Evolutionary conservation across 2,888 invertebrate species (phyloP).

Genomic region (Eurytoma adleriae): DNA sequence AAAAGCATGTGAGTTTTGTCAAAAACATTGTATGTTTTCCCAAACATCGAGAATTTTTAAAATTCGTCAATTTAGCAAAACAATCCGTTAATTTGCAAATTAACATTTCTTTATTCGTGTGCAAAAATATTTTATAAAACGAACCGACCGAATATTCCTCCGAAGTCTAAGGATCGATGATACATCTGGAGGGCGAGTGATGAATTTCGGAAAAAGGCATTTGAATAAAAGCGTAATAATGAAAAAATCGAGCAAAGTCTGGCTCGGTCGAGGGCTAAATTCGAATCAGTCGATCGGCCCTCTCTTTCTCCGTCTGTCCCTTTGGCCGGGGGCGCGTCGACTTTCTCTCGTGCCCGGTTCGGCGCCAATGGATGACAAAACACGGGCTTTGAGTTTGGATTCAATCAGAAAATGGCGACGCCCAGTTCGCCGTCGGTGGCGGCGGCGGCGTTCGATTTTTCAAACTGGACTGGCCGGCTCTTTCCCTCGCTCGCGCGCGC

Average conservation of each 20-base stretch:
- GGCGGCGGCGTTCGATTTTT: slow-evolving; percentile 61
- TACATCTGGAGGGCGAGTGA: too few species aligned
- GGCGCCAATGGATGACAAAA: slow-evolving; percentile 74
- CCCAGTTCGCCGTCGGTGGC: slow-evolving; percentile 58
- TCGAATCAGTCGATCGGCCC: slow-evolving; percentile 38
- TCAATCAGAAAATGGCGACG: slow-evolving; percentile 74
- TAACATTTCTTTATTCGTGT: too few species aligned
- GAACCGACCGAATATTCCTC: too few species aligned
- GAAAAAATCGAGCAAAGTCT: slow-evolving; percentile 22
- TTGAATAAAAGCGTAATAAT: too few species aligned
- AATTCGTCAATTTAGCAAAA: too few species aligned
- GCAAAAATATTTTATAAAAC: too few species aligned
- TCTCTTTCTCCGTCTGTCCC: slow-evolving; percentile 13
- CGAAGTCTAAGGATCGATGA: too few species aligned
- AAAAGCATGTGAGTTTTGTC: too few species aligned
- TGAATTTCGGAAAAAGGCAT: too few species aligned
- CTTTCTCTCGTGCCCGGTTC: slow-evolving; percentile 45
- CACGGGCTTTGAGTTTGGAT: slow-evolving; percentile 72
- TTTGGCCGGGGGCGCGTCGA: background rate
- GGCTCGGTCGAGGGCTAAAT: slow-evolving; percentile 23
- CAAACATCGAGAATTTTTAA: too few species aligned
- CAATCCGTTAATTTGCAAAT: too few species aligned
- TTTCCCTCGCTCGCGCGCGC: slow-evolving; percentile 32
- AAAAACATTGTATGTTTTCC: too few species aligned
- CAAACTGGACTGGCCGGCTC: slow-evolving; percentile 56